These are phyloP conservation scores for Tetragnatha versicolor DNA, from an alignment of 1,140 invertebrate species.

Conservation along the genomic window DNA sequence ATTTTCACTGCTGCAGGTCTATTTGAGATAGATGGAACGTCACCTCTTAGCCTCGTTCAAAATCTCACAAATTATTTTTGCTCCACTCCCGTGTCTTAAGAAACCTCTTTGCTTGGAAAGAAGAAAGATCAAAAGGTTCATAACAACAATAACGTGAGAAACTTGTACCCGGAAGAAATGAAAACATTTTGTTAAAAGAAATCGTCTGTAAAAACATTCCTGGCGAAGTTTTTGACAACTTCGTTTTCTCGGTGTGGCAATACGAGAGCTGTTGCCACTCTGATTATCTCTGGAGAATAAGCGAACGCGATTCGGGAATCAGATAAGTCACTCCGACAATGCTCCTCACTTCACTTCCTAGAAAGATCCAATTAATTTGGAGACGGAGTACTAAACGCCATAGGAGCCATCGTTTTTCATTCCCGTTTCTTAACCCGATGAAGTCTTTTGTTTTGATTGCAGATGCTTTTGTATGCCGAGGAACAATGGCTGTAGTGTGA, in stretches of 20 bases:
- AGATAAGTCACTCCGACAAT: constrained; percentile 39
- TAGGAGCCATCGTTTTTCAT: not conserved
- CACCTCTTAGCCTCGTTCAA: constrained; percentile 23
- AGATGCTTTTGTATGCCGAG: not conserved
- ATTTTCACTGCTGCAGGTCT: too few relatives aligned
- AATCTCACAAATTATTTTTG: too few relatives aligned
- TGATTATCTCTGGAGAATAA: not conserved
- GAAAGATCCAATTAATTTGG: constrained; percentile 39
- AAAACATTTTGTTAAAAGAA: not conserved
- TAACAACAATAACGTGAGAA: constrained; percentile 21
- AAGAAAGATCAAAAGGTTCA: not conserved
- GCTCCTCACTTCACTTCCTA: constrained; percentile 23
- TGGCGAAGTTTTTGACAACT: constrained; percentile 16
- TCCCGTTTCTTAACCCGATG: not conserved
- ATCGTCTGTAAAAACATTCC: not conserved
- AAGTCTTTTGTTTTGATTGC: not conserved
- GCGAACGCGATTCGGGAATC: not conserved
- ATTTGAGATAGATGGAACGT: too few relatives aligned
- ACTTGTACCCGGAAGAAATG: constrained; percentile 16
- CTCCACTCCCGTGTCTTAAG: too few relatives aligned
- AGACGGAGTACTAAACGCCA: constrained; percentile 29
- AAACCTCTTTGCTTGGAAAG: not conserved
- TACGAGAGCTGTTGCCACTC: not conserved
- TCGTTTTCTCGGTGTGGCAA: constrained; percentile 11
- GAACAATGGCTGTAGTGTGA: constrained; percentile 9